phyloP scores from a whole-genome alignment of 2,113 vertebrate species.

The Dipodomys spectabilis region DNA sequence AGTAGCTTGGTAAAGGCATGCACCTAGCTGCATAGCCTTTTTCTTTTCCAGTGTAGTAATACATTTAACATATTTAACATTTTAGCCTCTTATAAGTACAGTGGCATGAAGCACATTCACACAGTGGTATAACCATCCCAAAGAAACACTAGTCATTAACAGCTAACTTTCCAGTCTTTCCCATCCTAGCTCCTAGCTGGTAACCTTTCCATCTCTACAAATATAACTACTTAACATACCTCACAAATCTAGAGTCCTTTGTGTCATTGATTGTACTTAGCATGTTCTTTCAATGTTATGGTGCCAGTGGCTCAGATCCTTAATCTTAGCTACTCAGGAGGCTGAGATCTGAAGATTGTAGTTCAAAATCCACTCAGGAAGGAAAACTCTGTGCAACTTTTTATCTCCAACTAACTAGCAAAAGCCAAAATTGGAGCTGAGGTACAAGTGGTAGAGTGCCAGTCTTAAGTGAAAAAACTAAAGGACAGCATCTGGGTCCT shows the following conservation, averaged over 20 bases:
- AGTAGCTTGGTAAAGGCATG: no score
- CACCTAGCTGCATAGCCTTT: neutral
- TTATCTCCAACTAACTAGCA: no score
- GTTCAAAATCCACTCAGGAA: no score
- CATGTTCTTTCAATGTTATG: neutral
- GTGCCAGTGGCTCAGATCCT: neutral
- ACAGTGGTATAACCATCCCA: neutral
- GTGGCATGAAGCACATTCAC: slow-evolving; percentile 18
- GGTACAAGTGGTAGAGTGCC: no score
- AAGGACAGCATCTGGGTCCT: no score
- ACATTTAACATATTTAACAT: no score
- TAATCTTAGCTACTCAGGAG: neutral
- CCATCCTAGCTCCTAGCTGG: neutral
- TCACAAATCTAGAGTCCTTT: neutral
- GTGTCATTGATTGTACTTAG: no score
- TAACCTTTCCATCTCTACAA: slow-evolving; percentile 13
- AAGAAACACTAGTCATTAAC: neutral
- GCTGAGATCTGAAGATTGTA: no score
- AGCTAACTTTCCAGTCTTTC: neutral
- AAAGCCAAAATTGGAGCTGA: no score
- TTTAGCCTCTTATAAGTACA: slow-evolving; percentile 27
- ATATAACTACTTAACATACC: neutral
- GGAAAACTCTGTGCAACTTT: no score
- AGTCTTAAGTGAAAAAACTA: no score
- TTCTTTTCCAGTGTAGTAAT: neutral